Evolutionary conservation across 1,140 invertebrate species (phyloP).

Genomic region (Wiebesia pumilae): DNA sequence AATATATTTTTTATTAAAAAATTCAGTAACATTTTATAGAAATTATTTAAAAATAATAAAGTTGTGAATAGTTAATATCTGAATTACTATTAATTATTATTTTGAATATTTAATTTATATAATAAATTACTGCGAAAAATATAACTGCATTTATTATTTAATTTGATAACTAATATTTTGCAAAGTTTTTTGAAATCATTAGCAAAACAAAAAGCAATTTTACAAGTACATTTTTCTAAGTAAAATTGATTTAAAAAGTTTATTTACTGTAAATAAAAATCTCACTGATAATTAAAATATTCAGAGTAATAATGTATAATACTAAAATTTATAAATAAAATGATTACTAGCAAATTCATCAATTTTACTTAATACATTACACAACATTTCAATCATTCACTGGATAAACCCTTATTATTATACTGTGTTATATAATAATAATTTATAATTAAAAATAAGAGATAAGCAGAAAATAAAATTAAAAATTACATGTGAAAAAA

Average conservation of each 20-base stretch:
- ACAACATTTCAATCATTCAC: conserved; percentile 46
- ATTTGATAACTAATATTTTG: background rate
- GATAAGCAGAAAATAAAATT: too few species aligned
- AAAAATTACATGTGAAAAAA: too few species aligned
- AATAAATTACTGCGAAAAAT: background rate
- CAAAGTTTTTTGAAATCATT: background rate
- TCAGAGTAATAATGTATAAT: too few species aligned
- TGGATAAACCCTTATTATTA: conserved; percentile 35
- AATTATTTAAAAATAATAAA: background rate
- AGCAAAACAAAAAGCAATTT: background rate
- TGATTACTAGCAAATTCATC: too few species aligned
- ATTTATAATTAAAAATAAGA: background rate
- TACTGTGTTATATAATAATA: background rate
- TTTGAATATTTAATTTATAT: too few species aligned
- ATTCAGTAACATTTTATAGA: background rate
- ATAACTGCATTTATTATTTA: conserved; percentile 11
- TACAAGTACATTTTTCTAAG: background rate
- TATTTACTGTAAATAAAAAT: background rate
- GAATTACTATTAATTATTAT: background rate
- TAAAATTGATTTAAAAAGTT: background rate
- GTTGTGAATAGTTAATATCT: background rate
- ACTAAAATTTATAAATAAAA: too few species aligned
- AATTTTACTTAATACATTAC: too few species aligned
- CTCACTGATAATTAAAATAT: background rate
- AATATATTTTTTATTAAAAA: too few species aligned